These are phyloP conservation scores for Ondatra zibethicus DNA, from an alignment of 2,113 vertebrate species.

Conservation along the genomic window DNA sequence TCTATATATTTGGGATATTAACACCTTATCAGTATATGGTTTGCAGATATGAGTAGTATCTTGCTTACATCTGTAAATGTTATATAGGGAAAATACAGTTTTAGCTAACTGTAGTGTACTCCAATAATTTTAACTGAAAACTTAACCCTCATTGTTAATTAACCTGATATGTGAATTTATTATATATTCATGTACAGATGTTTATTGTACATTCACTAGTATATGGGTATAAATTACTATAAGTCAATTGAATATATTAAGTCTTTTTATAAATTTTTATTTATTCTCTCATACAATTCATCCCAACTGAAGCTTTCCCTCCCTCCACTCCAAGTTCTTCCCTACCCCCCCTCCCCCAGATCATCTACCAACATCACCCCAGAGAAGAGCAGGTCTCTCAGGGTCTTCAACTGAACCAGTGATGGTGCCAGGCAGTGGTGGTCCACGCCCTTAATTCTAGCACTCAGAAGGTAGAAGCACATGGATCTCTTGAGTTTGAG, in stretches of 20 bases:
- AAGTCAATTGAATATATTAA: conserved; percentile 35
- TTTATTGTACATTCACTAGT: background rate
- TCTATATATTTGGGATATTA: background rate
- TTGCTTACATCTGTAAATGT: background rate
- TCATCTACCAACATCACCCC: no score
- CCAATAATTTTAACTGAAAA: conserved; percentile 46
- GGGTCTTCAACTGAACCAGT: no score
- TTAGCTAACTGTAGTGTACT: background rate
- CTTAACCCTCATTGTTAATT: conserved; percentile 39
- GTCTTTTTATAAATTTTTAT: background rate
- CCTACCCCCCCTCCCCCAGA: no score
- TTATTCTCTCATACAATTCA: no score
- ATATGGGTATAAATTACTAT: background rate
- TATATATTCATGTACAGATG: background rate
- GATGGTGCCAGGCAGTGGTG: no score
- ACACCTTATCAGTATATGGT: background rate
- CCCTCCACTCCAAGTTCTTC: no score
- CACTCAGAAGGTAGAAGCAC: background rate
- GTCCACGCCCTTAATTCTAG: no score
- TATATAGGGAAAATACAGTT: conserved; percentile 24
- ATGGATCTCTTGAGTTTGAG: background rate
- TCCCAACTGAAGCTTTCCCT: no score
- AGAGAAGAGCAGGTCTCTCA: no score
- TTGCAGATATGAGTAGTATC: background rate
- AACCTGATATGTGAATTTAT: background rate